phyloP scores from a whole-genome alignment of 2,888 invertebrate species.

The Hyposoter dolosus region DNA sequence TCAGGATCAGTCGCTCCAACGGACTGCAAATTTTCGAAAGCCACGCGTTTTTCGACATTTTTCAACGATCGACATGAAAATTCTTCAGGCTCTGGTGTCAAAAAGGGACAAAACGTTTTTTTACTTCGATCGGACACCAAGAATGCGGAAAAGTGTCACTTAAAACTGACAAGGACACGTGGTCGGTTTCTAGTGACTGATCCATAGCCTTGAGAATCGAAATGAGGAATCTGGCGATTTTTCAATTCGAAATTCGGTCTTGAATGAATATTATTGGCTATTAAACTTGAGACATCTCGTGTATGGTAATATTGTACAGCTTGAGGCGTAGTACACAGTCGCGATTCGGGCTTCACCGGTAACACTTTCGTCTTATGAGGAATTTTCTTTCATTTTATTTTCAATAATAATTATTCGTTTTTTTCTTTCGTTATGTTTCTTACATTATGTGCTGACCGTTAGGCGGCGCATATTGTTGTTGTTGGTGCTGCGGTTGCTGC shows the following conservation, averaged over 20 bases:
- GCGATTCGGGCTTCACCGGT: constrained; percentile 54
- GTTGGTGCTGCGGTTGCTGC: constrained; percentile 66
- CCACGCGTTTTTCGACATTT: too few relatives aligned
- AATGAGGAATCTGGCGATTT: not conserved
- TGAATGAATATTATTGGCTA: not conserved
- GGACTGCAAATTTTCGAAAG: too few relatives aligned
- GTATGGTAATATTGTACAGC: constrained; percentile 78
- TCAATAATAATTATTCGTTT: constrained; percentile 44
- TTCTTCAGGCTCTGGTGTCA: too few relatives aligned
- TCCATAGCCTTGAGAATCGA: too few relatives aligned
- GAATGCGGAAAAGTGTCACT: too few relatives aligned
- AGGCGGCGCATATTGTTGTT: constrained; percentile 77
- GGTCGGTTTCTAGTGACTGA: too few relatives aligned
- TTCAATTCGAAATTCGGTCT: not conserved
- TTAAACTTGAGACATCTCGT: constrained; percentile 36
- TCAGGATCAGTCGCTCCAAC: too few relatives aligned
- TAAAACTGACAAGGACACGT: too few relatives aligned
- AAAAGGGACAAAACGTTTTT: too few relatives aligned
- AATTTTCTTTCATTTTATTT: constrained; percentile 43
- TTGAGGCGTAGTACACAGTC: constrained; percentile 70
- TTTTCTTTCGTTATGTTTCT: constrained; percentile 58
- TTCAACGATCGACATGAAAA: too few relatives aligned
- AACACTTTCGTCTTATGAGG: constrained; percentile 41
- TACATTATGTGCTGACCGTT: constrained; percentile 83
- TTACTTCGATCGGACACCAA: too few relatives aligned